A percentile compares a stretch with the other conserved stretches of the same genome.
These are phyloP conservation scores for Spilosoma lubricipeda DNA, from an alignment of 2,888 invertebrate species.

Conservation along the genomic window DNA sequence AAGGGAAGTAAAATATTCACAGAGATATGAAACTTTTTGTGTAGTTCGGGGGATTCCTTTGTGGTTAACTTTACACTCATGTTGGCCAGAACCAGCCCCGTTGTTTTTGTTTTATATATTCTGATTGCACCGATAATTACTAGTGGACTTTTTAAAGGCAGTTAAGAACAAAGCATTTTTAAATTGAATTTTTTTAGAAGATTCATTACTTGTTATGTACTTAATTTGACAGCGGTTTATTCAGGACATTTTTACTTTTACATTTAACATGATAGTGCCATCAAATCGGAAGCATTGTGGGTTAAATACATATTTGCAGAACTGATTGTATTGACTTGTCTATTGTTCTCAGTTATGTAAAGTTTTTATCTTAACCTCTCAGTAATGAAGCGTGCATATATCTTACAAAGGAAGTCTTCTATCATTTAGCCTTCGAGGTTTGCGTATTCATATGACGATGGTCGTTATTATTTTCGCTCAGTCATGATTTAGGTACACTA, in stretches of 20 bases:
- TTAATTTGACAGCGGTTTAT: slow-evolving; percentile 39
- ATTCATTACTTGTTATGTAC: slow-evolving; percentile 36
- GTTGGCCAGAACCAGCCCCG: slow-evolving; percentile 51
- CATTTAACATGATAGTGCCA: slow-evolving; percentile 11
- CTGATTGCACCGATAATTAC: slow-evolving; percentile 54
- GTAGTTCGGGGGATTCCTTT: slow-evolving; percentile 71
- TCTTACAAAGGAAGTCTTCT: slow-evolving; percentile 40
- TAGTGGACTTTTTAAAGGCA: slow-evolving; percentile 32
- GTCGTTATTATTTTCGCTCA: slow-evolving; percentile 52
- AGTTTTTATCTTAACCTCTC: slow-evolving; percentile 17
- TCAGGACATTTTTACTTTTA: slow-evolving; percentile 32
- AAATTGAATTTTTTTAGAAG: slow-evolving; percentile 30
- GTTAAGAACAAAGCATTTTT: slow-evolving; percentile 34
- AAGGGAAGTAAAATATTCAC: slow-evolving; percentile 71
- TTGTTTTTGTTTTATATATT: slow-evolving; percentile 58
- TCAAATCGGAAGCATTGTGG: slow-evolving; percentile 4
- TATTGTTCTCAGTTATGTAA: slow-evolving; percentile 2
- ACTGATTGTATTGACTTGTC: neutral
- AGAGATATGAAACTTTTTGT: slow-evolving; percentile 70
- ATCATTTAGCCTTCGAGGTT: slow-evolving; percentile 41
- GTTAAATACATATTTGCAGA: neutral
- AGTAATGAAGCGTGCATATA: slow-evolving; percentile 20
- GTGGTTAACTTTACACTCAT: slow-evolving; percentile 66
- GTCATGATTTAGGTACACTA: slow-evolving; percentile 60
- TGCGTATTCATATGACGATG: slow-evolving; percentile 37